Evolutionary conservation across 2,113 vertebrate genomes (phyloP), one percentile per base, ranked within the genome.

Genomic region (Phyllostomus discolor): DNA sequence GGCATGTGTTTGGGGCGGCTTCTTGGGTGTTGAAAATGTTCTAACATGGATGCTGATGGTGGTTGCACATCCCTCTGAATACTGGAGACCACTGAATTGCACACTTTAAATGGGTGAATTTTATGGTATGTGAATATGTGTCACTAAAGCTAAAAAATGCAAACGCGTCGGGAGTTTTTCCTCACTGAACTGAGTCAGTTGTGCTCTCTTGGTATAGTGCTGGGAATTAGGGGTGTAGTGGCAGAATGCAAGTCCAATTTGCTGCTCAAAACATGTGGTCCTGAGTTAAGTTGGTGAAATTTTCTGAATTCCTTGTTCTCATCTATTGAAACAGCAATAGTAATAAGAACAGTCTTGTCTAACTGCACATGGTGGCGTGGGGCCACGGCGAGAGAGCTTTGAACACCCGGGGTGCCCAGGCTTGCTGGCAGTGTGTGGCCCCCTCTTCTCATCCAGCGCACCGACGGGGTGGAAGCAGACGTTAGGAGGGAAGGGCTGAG

Each of bases 351-450:
- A 28, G 9, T 22, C 19, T n/a, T 31, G 48, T 33, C 31, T 20
- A 7, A n/a, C 69, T 52, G 35, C 24, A 35, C 20, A 11, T 35
- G 33, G 19, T 22, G 50, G 17, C 28, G 64, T 22, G 75, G 16
- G 80, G 82, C 35, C 8, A 0, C 4, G 22, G 46, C 6, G 57
- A 92, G 54, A 31, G 28, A 43, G 17, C 82, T 80, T 86, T 2
- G 85, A 33, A 19, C 10, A 9, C 5, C 7, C 24, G 4, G 3
- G 26, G 16, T 46, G 3, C 26, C 3, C 38, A 17, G 33, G 33
- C 11, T 10, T 41, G 48, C 50, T 33, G 8, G 41, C 80, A 38
- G 8, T 2, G 4, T 15, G 57, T 2, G 0, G 11, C 16, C 35
- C 35, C 17, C 11, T 31, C 35, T 35, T 14, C 48, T 50, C 38